Evolutionary conservation across 2,113 vertebrate genomes (phyloP).

Genomic region (Arvicanthis niloticus): DNA sequence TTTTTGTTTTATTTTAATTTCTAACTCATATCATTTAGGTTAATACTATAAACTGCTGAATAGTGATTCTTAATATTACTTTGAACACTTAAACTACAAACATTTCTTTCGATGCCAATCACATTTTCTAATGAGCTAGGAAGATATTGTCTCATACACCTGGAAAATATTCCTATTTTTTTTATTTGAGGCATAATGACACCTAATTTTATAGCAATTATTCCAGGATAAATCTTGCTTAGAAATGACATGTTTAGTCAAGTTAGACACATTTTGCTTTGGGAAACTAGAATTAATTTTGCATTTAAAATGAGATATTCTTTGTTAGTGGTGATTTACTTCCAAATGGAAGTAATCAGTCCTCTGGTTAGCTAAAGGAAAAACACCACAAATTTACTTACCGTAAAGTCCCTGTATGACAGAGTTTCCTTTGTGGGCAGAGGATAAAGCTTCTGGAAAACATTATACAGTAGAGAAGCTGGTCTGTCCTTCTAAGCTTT

Average conservation of each 20-base stretch:
- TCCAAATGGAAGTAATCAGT: slow-evolving; percentile 26
- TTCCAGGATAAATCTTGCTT: slow-evolving; percentile 58
- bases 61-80: slow-evolving; percentile 57
- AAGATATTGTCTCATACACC: slow-evolving; percentile 57
- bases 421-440: slow-evolving; percentile 16
- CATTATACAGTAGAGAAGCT: background rate
- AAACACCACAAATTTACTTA: background rate
- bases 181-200: slow-evolving; percentile 53
- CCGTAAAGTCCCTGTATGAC: background rate
- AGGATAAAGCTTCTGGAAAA: background rate
- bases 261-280: slow-evolving; percentile 48
- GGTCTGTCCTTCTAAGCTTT: background rate
- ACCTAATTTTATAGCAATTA: slow-evolving; percentile 62
- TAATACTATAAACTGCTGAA: slow-evolving; percentile 61
- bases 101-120: slow-evolving; percentile 54
- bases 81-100: slow-evolving; percentile 60
- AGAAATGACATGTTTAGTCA: slow-evolving; percentile 46
- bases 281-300: slow-evolving; percentile 65
- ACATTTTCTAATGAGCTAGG: slow-evolving; percentile 45
- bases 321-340: slow-evolving; percentile 38
- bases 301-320: slow-evolving; percentile 53
- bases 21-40: slow-evolving; percentile 44
- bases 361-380: slow-evolving; percentile 26
- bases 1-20: slow-evolving; percentile 66
- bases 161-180: slow-evolving; percentile 63